Conservation (phyloP, 2,113 vertebrate genomes). For the Calidris pygmaea region DNA sequence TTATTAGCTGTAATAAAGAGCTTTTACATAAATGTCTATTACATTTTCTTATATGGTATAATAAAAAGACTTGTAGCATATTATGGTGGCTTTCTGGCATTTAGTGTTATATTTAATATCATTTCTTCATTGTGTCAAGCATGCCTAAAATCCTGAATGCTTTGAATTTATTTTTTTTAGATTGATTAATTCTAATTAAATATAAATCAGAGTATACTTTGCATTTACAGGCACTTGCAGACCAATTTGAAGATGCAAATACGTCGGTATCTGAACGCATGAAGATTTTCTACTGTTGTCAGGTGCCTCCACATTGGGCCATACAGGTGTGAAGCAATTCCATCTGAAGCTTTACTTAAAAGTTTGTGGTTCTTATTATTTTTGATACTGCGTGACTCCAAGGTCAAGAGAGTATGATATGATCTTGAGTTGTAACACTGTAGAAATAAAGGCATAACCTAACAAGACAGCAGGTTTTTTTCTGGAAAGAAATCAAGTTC, state of each 20-base stretch:
- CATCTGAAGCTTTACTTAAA: background rate
- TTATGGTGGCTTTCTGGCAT: background rate
- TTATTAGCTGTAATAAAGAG: background rate
- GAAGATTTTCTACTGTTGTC: constrained; percentile 93
- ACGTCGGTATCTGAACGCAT: constrained; percentile 84
- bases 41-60: background rate
- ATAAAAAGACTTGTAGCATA: background rate
- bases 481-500: background rate
- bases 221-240: constrained; percentile 78
- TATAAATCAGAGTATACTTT: background rate
- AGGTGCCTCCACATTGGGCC: constrained; percentile 85
- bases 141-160: background rate
- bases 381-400: background rate
- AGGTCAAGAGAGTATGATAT: background rate
- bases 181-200: background rate
- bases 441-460: background rate
- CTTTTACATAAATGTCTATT: background rate
- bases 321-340: constrained; percentile 81
- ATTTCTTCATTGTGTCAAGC: background rate
- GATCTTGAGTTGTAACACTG: background rate
- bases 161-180: background rate
- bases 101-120: background rate
- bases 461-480: background rate
- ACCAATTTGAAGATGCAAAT: constrained; percentile 86
- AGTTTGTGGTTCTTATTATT: background rate